A percentile compares a stretch with the other conserved stretches of the same genome.
phyloP scores from a whole-genome alignment of 2,888 invertebrate species.

The Carcina quercana region DNA sequence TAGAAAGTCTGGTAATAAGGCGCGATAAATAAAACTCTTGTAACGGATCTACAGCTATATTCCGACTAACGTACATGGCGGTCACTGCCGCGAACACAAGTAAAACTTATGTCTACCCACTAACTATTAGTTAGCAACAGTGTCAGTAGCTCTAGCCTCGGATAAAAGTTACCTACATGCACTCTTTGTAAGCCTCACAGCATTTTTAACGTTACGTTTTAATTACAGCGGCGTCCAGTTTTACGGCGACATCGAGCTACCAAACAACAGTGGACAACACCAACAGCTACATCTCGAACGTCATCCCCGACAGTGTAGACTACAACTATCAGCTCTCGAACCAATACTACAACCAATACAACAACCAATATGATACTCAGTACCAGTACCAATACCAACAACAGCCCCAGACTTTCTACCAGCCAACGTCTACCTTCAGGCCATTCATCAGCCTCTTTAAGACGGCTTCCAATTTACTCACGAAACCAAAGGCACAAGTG shows the following conservation, averaged over 20 bases:
- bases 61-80: no score
- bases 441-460: constrained; percentile 65
- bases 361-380: constrained; percentile 43
- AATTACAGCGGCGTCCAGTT: constrained; percentile 51
- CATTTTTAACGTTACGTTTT: constrained; percentile 15
- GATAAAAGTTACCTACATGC: no score
- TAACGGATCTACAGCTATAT: no score
- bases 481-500: constrained; percentile 53
- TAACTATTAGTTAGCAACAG: no score
- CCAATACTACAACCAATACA: constrained; percentile 52
- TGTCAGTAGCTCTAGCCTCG: no score
- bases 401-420: constrained; percentile 36
- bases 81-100: no score
- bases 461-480: constrained; percentile 56
- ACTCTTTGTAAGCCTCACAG: no score
- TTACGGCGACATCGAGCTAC: constrained; percentile 53
- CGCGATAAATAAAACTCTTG: no score
- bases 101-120: no score
- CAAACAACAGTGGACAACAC: constrained; percentile 52
- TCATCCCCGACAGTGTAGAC: constrained; percentile 69
- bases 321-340: constrained; percentile 57
- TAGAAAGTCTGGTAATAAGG: no score
- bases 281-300: constrained; percentile 69
- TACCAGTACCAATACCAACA: constrained; percentile 40
- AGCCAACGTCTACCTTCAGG: constrained; percentile 51